A percentile compares a stretch with the other conserved stretches of the same genome.
These are phyloP conservation scores for Chloroceryle aenea DNA, from an alignment of 2,113 vertebrate species.

Conservation along the genomic window DNA sequence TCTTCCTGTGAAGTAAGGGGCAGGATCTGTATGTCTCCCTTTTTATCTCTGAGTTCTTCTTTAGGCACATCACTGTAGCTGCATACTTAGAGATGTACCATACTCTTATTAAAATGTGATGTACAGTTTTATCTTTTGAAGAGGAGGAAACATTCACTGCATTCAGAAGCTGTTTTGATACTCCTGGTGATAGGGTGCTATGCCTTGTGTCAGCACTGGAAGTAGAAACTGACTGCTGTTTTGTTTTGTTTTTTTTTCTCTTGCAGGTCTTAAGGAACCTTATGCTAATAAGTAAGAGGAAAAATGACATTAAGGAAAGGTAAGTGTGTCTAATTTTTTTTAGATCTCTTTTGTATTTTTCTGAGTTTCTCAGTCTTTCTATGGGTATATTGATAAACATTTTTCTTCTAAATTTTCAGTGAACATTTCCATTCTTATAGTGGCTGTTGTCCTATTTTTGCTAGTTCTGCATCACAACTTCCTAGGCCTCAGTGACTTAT, in stretches of 20 bases:
- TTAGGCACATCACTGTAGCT: not conserved
- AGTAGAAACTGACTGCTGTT: not conserved
- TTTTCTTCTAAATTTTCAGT: constrained; percentile 78
- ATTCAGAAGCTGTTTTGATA: not conserved
- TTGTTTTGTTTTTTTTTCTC: not conserved
- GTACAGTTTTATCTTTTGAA: not conserved
- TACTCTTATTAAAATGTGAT: not conserved
- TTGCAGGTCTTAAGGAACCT: constrained; percentile 31
- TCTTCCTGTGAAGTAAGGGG: not conserved
- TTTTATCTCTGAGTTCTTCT: not conserved
- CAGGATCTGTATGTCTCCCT: not conserved
- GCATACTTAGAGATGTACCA: not conserved
- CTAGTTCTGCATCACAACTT: constrained; percentile 92
- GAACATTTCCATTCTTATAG: constrained; percentile 87
- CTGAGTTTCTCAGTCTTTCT: not conserved
- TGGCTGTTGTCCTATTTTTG: constrained; percentile 88
- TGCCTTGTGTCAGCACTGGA: not conserved
- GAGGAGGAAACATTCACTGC: not conserved
- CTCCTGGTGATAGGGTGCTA: not conserved
- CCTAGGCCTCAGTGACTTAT: constrained; percentile 89
- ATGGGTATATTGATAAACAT: not conserved
- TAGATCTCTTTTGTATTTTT: not conserved
- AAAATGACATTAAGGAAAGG: constrained; percentile 88
- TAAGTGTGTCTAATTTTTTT: constrained; percentile 32
- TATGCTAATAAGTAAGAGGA: not conserved